Conservation (phyloP, 2,797 vertebrate genomes). For the Platalea minor region DNA sequence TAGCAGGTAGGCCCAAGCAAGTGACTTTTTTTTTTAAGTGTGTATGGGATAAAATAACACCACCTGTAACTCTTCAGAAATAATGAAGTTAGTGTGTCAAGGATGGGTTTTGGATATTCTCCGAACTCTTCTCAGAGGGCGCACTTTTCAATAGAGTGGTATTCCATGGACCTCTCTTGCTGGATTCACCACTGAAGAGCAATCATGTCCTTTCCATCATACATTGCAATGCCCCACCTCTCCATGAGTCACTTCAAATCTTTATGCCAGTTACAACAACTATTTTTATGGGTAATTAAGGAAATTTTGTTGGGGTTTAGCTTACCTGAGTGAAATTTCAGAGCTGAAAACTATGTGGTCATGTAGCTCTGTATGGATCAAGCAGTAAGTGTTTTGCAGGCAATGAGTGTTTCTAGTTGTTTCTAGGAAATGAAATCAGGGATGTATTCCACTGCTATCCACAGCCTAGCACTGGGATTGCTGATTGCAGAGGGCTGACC, state of each 20-base stretch:
- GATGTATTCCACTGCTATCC: neutral
- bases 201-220: neutral
- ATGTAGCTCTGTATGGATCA: neutral
- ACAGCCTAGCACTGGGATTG: neutral
- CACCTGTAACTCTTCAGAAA: neutral
- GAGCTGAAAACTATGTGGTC: neutral
- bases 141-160: neutral
- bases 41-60: neutral
- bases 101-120: neutral
- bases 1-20: neutral
- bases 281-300: neutral
- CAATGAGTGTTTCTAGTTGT: neutral
- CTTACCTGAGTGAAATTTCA: neutral
- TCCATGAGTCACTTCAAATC: neutral
- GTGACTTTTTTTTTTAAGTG: neutral
- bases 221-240: neutral
- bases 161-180: neutral
- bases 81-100: neutral
- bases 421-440: neutral
- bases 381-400: neutral
- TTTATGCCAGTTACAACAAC: neutral
- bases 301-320: neutral
- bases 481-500: neutral
- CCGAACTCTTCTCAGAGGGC: neutral
- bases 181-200: neutral